These are phyloP conservation scores for Contarinia nasturtii DNA, from an alignment of 1,140 invertebrate species.

Conservation along the genomic window DNA sequence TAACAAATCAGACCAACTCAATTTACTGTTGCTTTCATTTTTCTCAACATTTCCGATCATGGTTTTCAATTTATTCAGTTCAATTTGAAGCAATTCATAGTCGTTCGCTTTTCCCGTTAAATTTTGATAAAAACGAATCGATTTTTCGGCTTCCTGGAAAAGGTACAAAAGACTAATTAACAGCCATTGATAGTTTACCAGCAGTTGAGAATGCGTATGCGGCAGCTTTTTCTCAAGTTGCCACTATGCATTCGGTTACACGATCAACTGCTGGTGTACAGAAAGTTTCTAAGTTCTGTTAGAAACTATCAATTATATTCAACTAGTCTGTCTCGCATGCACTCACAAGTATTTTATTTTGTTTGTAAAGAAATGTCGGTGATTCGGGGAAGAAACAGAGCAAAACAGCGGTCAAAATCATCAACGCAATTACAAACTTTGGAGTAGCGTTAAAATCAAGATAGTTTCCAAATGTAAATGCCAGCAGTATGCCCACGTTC, in stretches of 20 bases:
- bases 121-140: not conserved
- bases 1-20: not conserved
- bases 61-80: not conserved
- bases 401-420: constrained; percentile 5
- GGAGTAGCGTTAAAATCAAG: constrained; percentile 24
- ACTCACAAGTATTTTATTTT: not conserved
- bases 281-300: too few species aligned
- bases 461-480: constrained; percentile 28
- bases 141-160: not conserved
- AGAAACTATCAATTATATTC: too few species aligned
- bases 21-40: not conserved
- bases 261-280: too few species aligned
- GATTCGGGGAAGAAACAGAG: constrained; percentile 13
- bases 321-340: too few species aligned
- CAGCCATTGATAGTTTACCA: not conserved
- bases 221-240: not conserved
- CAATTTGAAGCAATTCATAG: not conserved
- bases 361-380: constrained; percentile 8
- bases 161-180: not conserved
- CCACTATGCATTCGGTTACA: not conserved
- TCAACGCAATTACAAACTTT: constrained; percentile 13
- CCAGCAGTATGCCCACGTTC: constrained; percentile 35
- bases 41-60: not conserved
- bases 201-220: not conserved
- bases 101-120: not conserved